Base-by-base conservation (phyloP, 2,797 vertebrate species). In the Rhynchonycteris naso region DNA sequence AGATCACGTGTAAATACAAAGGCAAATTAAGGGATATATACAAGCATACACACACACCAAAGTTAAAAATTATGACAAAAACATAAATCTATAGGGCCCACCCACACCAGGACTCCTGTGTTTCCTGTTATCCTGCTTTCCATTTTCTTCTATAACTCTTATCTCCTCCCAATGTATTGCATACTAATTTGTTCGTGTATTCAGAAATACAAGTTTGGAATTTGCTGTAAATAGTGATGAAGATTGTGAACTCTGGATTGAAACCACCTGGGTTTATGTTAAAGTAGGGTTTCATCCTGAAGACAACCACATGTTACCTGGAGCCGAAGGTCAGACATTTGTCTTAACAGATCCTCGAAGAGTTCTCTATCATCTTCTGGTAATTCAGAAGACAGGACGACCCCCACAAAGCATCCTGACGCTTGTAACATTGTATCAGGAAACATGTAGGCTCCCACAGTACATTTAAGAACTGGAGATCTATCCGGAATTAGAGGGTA, bases 381-480 rank as follows among this genome's bases (percentile, higher is more conserved):
- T 93, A 99, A 98, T 90, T 99, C 99, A 18, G 99, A 98, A 30
- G 99, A 99, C 92, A 99, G 97, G 85, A 99, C 99, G 14, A 99
- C 99, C 4, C 99, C 99, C 6, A 99, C 99, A 0, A 99, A 99
- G 83, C 99, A 99, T 35, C 99, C 99, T 0, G 99, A 98, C 4
- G 97, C 81, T 50, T 99, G 98, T 6, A 99, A 98, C 99, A 99
- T 99, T 92, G 99, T 98, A 97, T 99, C 99, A 3, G 99, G 99
- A 95, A 99, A 99, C 99, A 99, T 99, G 97, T 99, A 99, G 96
- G 99, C 99, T 22, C 99, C 99, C 0, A 98, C 99, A 96, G 97
- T 99, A 95, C 99, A 99, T 92, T 99, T 99, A 87, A 99, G 97
- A 95, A 99, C 99, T 0, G 99, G 99, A 24, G 99, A 99, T 95